Base-by-base conservation (phyloP, 2,888 invertebrate species). In the Cryptophagus acutangulus region DNA sequence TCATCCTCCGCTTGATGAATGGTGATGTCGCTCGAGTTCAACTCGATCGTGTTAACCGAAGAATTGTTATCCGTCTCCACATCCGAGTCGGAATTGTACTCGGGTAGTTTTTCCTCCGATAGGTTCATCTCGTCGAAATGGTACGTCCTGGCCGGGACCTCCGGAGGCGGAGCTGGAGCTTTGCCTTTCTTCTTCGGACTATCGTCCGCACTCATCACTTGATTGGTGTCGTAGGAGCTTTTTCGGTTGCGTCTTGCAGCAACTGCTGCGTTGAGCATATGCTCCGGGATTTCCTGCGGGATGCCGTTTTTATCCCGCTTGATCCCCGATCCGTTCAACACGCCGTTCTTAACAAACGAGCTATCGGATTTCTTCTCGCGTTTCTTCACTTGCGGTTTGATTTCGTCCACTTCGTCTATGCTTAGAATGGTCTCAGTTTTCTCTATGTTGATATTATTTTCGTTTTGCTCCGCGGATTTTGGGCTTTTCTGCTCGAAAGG, bases 21-120 rank as follows among this genome's bases (percentile, higher is more conserved):
- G 2, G 84, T 84, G 38, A 85, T 82, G 53, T 85, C 84, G 45
- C 82, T 79, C 2, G 84, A 77, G 58, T 84, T 84, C 14, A 85
- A 65, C 61, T 85, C 84, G 38, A 85, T 84, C 1, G 82, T 84
- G 15, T 82, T 84, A 1, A 67, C 69, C 1, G 69, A 67, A 2
- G 68, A 67, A 41, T 64, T 61, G 41, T 66, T 64, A 37, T 69
- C 74, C 18, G 66, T 70, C 45, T 76, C 75, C 1, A 69, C 66
- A 43, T 74, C 76, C 1, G 75, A 75, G 50, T 76, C 76, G 0
- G 75, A 72, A 46, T 64, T 65, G 43, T 70, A 68, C 33, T 61
- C 55, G 41, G 0, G 72, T 67, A 55, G 71, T 71, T 58, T 69
- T 72, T 50, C 45, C 67, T 74, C 58, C 58, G 73, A 44, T 66